phyloP scores from a whole-genome alignment of 2,888 invertebrate genomes.

The Aproaerema taeniolella region DNA sequence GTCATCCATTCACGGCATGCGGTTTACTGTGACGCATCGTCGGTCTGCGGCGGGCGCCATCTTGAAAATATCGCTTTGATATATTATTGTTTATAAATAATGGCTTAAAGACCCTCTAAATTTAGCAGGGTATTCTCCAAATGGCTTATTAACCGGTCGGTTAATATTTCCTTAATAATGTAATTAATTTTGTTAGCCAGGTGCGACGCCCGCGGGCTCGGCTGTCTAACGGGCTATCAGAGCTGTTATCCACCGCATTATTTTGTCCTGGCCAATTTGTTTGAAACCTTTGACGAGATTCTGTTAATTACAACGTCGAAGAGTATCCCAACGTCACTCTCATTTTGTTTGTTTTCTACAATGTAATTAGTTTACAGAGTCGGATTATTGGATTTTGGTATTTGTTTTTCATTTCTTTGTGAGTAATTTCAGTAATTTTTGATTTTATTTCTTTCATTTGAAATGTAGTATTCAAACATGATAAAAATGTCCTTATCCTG shows the following conservation, averaged over 20 bases:
- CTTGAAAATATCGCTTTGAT: constrained; percentile 75
- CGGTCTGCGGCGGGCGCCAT: constrained; percentile 61
- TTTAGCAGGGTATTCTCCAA: constrained; percentile 72
- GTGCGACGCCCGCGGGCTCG: constrained; percentile 59
- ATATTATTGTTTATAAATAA: constrained; percentile 78
- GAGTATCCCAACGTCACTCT: constrained; percentile 27
- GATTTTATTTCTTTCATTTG: too few relatives aligned
- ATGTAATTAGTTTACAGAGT: constrained; percentile 20
- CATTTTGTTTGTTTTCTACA: constrained; percentile 31
- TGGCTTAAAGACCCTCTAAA: constrained; percentile 64
- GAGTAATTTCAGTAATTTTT: too few relatives aligned
- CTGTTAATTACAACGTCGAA: constrained; percentile 59
- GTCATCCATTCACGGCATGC: constrained; percentile 23
- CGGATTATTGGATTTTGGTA: constrained; percentile 24
- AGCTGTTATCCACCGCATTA: constrained; percentile 69
- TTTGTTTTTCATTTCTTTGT: too few relatives aligned
- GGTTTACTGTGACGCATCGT: constrained; percentile 42
- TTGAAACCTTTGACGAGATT: constrained; percentile 69
- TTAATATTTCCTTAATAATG: constrained; percentile 74
- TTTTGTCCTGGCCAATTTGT: constrained; percentile 70
- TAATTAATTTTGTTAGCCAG: constrained; percentile 76
- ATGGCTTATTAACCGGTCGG: constrained; percentile 74
- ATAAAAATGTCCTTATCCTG: too few relatives aligned
- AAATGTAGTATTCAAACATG: too few relatives aligned
- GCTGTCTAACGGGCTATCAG: constrained; percentile 59